Base-by-base conservation (phyloP, 2,797 vertebrate species). In the Hippocampus kuda region DNA sequence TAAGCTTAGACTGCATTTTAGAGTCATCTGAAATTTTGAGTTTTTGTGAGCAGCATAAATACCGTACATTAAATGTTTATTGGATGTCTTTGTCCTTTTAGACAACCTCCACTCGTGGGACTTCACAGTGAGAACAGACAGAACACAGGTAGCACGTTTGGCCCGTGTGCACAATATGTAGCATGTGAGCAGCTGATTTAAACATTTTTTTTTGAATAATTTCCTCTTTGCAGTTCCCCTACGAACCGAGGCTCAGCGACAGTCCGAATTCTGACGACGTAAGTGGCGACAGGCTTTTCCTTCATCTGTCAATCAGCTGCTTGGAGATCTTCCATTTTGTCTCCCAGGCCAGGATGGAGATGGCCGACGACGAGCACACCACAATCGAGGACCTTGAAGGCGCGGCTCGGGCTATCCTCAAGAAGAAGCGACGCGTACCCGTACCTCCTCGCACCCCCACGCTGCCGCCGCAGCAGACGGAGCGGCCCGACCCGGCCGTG, bases 361-460 rank as follows among this genome's bases (percentile, higher is more conserved):
- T 93, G 90, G 89, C 87, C 0, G 91, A 92, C n/a, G 91, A 91
- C 69, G 90, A 92, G 81, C 89, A 78, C 62, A 78, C 93, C 71
- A 88, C 90, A 1, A 1, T 89, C 13, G 72, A 79, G 3, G 86
- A 92, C 46, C 86, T 94, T 78, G 95, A 95, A 72, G 85, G 81
- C 1, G 79, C 85, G 12, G 92, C 93, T 0, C 62, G 82, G 64
- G 84, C 84, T 69, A 84, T 94, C 63, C 81, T 94, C 5, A 89
- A 85, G 2, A 93, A 86, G 78, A 84, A 69, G 38, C 87, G 84
- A 1, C 85, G 87, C 13, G 62, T 90, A 80, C 89, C 90, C 0
- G 72, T 79, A 9, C 88, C 86, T 62, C 82, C 73, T 24, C 57
- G 63, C 5, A 73, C 30, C 1, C 24, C 74, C 2, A 56, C 71